Percentiles rank a stretch among this genome's conserved stretches.
Conservation (phyloP, 2,888 invertebrate species). For the Cheilosia impressa region DNA sequence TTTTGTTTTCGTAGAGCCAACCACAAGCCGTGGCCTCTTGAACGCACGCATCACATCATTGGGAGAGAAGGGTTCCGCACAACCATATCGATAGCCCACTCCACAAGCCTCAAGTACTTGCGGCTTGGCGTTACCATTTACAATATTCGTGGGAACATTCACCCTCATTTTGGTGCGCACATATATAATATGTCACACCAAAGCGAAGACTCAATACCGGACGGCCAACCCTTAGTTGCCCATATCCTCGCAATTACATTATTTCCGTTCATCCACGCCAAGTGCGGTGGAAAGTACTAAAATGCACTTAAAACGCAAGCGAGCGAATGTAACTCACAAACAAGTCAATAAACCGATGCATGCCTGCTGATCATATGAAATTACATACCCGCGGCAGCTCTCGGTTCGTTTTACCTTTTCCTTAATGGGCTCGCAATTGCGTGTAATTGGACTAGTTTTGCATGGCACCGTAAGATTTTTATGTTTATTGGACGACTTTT, state of each 20-base stretch:
- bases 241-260: slow-evolving; percentile 73
- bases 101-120: slow-evolving; percentile 61
- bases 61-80: slow-evolving; percentile 63
- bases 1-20: slow-evolving; percentile 36
- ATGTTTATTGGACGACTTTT: slow-evolving; percentile 71
- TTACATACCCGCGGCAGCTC: slow-evolving; percentile 60
- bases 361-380: slow-evolving; percentile 61
- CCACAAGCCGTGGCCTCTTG: slow-evolving; percentile 65
- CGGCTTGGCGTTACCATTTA: slow-evolving; percentile 52
- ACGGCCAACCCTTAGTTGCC: slow-evolving; percentile 68
- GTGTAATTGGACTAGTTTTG: slow-evolving; percentile 75
- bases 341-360: slow-evolving; percentile 69
- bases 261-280: slow-evolving; percentile 60
- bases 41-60: slow-evolving; percentile 56
- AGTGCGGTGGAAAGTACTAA: slow-evolving; percentile 40
- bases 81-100: slow-evolving; percentile 54
- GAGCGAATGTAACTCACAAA: slow-evolving; percentile 51
- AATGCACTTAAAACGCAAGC: slow-evolving; percentile 56
- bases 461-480: slow-evolving; percentile 70
- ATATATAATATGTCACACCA: slow-evolving; percentile 63
- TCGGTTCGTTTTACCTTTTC: slow-evolving; percentile 60
- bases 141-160: slow-evolving; percentile 75
- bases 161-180: slow-evolving; percentile 63
- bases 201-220: slow-evolving; percentile 52
- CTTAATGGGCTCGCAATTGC: slow-evolving; percentile 71